These are phyloP conservation scores for Hydrophis major DNA, from an alignment of 2,797 vertebrate species.

Conservation along the genomic window DNA sequence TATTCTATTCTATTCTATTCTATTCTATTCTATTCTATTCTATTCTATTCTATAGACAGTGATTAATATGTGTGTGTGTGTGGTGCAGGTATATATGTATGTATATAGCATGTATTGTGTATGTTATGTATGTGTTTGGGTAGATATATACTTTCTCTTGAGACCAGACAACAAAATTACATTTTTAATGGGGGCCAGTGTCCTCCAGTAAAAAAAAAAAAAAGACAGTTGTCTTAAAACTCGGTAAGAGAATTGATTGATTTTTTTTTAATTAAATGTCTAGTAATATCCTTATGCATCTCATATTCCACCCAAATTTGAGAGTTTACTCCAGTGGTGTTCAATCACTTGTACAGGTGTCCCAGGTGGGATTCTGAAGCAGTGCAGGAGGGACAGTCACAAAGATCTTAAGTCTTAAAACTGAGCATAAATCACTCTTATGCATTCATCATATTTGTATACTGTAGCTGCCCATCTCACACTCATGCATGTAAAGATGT, in stretches of 20 bases:
- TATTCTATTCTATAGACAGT: too few species aligned
- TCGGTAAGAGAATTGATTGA: background rate
- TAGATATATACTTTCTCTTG: too few species aligned
- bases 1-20: too few species aligned
- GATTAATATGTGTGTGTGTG: too few species aligned
- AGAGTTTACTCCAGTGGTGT: background rate
- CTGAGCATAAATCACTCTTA: background rate
- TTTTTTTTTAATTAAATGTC: background rate
- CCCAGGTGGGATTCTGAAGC: background rate
- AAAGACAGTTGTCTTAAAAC: background rate
- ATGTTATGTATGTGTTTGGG: too few species aligned
- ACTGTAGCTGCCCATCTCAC: background rate
- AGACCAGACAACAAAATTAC: too few species aligned
- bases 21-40: too few species aligned
- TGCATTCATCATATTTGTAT: background rate
- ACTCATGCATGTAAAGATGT: background rate
- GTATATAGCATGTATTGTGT: too few species aligned
- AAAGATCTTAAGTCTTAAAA: background rate
- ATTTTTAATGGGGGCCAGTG: too few species aligned
- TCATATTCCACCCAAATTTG: background rate
- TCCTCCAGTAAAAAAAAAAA: too few species aligned
- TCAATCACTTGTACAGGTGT: background rate
- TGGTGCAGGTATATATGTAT: too few species aligned
- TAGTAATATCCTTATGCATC: background rate
- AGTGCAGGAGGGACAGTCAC: background rate